Evolutionary conservation across 2,888 invertebrate genomes (phyloP), one percentile per base, ranked within the genome.

Genomic region (Caenorhabditis parvicauda): DNA sequence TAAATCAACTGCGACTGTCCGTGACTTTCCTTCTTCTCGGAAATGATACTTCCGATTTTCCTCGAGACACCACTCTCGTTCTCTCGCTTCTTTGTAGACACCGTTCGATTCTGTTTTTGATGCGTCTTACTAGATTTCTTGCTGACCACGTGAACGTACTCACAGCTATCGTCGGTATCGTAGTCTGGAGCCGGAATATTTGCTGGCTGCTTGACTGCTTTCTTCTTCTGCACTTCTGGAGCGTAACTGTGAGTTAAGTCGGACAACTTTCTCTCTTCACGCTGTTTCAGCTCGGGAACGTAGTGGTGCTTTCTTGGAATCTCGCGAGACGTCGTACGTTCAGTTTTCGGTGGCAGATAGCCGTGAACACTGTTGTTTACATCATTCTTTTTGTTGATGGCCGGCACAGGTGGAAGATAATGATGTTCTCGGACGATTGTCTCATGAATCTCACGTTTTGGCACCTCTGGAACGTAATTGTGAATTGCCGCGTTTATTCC

Each of bases 71-170:
- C n/a, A n/a, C n/a, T n/a, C n/a, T n/a, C n/a, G n/a, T n/a, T n/a
- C n/a, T n/a, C n/a, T n/a, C n/a, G n/a, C n/a, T n/a, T n/a, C n/a
- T n/a, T n/a, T n/a, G n/a, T n/a, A n/a, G n/a, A n/a, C n/a, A n/a
- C n/a, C n/a, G n/a, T n/a, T n/a, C n/a, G n/a, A n/a, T n/a, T n/a
- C n/a, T n/a, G n/a, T n/a, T n/a, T n/a, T n/a, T n/a, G n/a, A n/a
- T n/a, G 53, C 1, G 58, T 58, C 3, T 53, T 45, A 32, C 58
- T 58, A 32, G 49, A 44, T 14, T 48, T 58, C 45, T 58, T 53
- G n/a, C 45, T 45, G 9, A 21, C 27, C 5, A 43, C 22, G 6
- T 42, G 51, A 5, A 32, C 32, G 24, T 51, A 51, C n/a, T 51
- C 42, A 32, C 43, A 32, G 7, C 24, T 6, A 25, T 47, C 51